Evolutionary conservation across 2,113 vertebrate genomes (phyloP).

Genomic region (Phainopepla nitens): DNA sequence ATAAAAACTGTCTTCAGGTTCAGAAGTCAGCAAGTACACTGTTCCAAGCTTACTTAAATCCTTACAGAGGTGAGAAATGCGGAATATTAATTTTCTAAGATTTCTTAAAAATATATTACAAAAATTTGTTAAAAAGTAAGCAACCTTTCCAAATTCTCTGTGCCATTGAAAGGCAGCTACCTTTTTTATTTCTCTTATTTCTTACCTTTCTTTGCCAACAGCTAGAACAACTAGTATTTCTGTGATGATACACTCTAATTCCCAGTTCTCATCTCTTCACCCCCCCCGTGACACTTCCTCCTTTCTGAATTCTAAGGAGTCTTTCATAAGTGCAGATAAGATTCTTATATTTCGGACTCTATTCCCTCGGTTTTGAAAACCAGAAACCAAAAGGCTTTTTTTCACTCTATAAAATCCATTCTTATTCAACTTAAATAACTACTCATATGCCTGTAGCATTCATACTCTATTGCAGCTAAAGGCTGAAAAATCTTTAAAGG

Average conservation of each 20-base stretch:
- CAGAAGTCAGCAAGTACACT: not conserved
- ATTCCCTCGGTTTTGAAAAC: not conserved
- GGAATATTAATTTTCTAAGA: not conserved
- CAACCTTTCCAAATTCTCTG: not conserved
- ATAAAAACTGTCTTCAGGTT: not conserved
- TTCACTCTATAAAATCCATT: not conserved
- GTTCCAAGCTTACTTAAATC: not conserved
- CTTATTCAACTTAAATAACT: not conserved
- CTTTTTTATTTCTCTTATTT: not conserved
- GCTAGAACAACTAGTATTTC: not conserved
- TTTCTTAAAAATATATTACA: not conserved
- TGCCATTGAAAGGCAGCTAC: not conserved
- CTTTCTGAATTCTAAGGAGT: not conserved
- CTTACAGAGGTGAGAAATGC: not conserved
- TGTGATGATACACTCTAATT: not conserved
- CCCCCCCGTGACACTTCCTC: not conserved
- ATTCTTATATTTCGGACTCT: not conserved
- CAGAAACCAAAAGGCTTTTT: not conserved
- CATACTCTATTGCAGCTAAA: not conserved
- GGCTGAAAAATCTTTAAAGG: not conserved
- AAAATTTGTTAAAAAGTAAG: not conserved
- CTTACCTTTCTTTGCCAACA: not conserved
- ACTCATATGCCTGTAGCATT: not conserved
- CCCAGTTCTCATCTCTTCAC: not conserved
- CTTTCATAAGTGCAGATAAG: not conserved